A percentile compares a stretch with the other conserved stretches of the same genome.
Conservation (phyloP, 2,113 vertebrate genomes). For the Neodon shergylaensis region DNA sequence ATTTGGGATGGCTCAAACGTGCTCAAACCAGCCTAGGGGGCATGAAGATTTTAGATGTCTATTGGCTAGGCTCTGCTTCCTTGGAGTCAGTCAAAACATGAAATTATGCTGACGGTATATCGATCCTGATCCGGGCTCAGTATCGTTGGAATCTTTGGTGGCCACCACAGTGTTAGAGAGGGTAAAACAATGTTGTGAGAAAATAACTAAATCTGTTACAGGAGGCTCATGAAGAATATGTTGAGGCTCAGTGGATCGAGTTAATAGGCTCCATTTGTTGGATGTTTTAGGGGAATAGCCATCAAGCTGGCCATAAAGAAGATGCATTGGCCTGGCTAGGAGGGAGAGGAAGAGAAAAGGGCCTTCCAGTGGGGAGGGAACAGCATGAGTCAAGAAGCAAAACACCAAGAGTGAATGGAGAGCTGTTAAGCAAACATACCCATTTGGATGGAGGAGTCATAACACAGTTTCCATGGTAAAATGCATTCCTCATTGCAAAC, state of each 20-base stretch:
- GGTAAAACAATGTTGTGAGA: background rate
- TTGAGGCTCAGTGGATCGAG: background rate
- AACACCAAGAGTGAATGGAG: background rate
- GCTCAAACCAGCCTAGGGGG: background rate
- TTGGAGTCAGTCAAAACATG: background rate
- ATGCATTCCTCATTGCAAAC: conserved; percentile 11
- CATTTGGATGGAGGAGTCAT: conserved; percentile 2
- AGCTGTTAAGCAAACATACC: background rate
- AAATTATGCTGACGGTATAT: background rate
- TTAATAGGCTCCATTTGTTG: background rate
- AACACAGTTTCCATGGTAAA: conserved; percentile 38
- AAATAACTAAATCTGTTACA: background rate
- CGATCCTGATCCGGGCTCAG: background rate
- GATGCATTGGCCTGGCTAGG: background rate
- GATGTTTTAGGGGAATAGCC: background rate
- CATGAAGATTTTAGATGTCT: background rate
- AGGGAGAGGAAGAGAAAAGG: background rate
- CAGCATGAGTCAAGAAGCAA: background rate
- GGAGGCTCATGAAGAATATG: background rate
- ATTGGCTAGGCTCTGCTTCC: background rate
- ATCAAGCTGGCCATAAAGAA: background rate
- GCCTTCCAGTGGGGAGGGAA: background rate
- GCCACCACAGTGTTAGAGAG: background rate
- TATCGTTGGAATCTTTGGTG: background rate
- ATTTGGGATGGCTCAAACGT: background rate